Evolutionary conservation across 2,888 invertebrate genomes (phyloP), one percentile per base, ranked within the genome.

Genomic region (Petrophora chlorosata): DNA sequence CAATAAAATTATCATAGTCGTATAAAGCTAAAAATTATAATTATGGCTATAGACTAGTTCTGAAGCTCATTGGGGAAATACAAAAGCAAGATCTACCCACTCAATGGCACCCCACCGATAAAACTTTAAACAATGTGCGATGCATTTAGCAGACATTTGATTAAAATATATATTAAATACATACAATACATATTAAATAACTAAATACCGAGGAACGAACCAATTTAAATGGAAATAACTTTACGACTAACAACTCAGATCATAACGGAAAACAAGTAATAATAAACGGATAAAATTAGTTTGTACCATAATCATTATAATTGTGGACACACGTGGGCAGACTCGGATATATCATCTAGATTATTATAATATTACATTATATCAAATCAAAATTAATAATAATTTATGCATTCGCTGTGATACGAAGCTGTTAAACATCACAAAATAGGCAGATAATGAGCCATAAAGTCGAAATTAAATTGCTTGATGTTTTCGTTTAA

Each of bases 141-240:
- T n/a, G n/a, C n/a, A n/a, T n/a, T n/a, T n/a, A n/a, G n/a, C n/a
- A n/a, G n/a, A n/a, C n/a, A n/a, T n/a, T n/a, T n/a, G n/a, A n/a
- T n/a, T n/a, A n/a, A n/a, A n/a, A n/a, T n/a, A 30, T 29, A 26
- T 16, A 32, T 26, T 43, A 25, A 34, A 43, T 41, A 41, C 36
- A 23, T 43, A 50, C 34, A 38, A 49, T 30, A 17, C 43, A 40
- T 38, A 42, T 48, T 46, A 45, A 41, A 46, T 53, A 55, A 38
- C 39, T 48, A 44, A 57, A 56, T 54, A 39, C 30, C 35, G 16
- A 48, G 42, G 33, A 38, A 50, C 46, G 44, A 35, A 45, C 65
- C 65, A 59, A 69, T 70, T 70, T 62, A 68, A 70, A 74, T 73
- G 63, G 56, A 61, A 76, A 71, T 73, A 47, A 28, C 34, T 39